A percentile compares a stretch with the other conserved stretches of the same genome.
phyloP scores from a whole-genome alignment of 1,140 invertebrate genomes.

The Pararge aegeria region DNA sequence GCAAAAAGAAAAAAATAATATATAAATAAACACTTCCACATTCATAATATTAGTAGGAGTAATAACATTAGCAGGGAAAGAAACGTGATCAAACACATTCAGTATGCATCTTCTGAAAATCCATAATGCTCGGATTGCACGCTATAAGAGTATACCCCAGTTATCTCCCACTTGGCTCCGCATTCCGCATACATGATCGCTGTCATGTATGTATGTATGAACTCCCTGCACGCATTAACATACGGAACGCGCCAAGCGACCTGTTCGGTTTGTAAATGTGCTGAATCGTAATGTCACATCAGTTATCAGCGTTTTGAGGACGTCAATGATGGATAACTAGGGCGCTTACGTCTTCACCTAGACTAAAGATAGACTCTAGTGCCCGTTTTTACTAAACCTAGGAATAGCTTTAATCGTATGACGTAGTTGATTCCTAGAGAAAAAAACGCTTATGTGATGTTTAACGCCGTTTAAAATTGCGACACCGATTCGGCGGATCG shows the following conservation, averaged over 20 bases:
- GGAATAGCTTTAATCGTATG: no score
- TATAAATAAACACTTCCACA: no score
- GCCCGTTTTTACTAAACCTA: no score
- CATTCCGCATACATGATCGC: constrained; percentile 23
- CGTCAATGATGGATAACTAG: constrained; percentile 1
- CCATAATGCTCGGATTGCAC: neutral
- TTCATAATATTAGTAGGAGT: no score
- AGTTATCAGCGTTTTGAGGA: neutral
- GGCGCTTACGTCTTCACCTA: neutral
- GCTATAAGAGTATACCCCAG: constrained; percentile 4
- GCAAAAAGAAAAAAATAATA: no score
- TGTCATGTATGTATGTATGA: constrained; percentile 41
- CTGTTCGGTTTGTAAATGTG: constrained; percentile 24
- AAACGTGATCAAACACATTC: no score
- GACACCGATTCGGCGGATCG: no score
- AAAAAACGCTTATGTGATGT: no score
- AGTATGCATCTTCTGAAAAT: no score
- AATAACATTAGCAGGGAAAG: no score
- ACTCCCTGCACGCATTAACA: constrained; percentile 28
- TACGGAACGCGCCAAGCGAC: constrained; percentile 33
- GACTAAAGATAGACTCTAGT: neutral
- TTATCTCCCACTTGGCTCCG: constrained; percentile 23
- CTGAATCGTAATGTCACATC: constrained; percentile 25
- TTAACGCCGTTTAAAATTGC: no score
- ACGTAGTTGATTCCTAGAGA: no score